phyloP scores from a whole-genome alignment of 2,888 invertebrate genomes.

The Amblyjoppa proteus region DNA sequence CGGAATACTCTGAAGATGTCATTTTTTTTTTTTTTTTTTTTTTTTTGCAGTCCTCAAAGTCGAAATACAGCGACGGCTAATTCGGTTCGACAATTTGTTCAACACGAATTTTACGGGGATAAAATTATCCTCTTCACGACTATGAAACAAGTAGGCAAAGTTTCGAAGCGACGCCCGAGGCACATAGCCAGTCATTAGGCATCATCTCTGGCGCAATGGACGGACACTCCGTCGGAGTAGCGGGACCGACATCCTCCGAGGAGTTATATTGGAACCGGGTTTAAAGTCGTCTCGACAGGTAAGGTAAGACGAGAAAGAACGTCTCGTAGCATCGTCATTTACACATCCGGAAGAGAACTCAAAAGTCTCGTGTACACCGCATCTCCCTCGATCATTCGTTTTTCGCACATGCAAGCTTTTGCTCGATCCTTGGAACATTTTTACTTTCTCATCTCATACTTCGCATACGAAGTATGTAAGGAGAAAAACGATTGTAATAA shows the following conservation, averaged over 20 bases:
- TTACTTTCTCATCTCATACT: too few species aligned
- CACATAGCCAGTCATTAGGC: slow-evolving; percentile 61
- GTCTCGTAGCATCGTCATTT: slow-evolving; percentile 46
- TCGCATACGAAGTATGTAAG: too few species aligned
- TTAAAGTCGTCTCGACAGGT: slow-evolving; percentile 59
- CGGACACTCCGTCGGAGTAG: slow-evolving; percentile 42
- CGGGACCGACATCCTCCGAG: slow-evolving; percentile 65
- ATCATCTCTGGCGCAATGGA: slow-evolving; percentile 33
- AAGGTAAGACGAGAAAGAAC: slow-evolving; percentile 59
- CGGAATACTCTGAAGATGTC: too few species aligned
- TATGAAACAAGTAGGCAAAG: slow-evolving; percentile 1
- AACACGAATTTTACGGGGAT: too few species aligned
- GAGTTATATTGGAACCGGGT: slow-evolving; percentile 63
- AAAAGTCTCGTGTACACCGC: slow-evolving; percentile 23
- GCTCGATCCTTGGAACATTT: neutral
- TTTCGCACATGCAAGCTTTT: neutral
- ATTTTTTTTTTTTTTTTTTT: too few species aligned
- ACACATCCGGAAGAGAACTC: slow-evolving; percentile 61
- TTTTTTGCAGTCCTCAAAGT: too few species aligned
- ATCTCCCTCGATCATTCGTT: slow-evolving; percentile 19
- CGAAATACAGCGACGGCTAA: too few species aligned
- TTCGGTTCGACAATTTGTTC: too few species aligned
- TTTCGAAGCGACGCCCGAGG: slow-evolving; percentile 49
- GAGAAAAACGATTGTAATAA: too few species aligned
- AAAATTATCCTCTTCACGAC: too few species aligned